Conservation (phyloP, 2,797 vertebrate genomes). For the Acridotheres tristis region DNA sequence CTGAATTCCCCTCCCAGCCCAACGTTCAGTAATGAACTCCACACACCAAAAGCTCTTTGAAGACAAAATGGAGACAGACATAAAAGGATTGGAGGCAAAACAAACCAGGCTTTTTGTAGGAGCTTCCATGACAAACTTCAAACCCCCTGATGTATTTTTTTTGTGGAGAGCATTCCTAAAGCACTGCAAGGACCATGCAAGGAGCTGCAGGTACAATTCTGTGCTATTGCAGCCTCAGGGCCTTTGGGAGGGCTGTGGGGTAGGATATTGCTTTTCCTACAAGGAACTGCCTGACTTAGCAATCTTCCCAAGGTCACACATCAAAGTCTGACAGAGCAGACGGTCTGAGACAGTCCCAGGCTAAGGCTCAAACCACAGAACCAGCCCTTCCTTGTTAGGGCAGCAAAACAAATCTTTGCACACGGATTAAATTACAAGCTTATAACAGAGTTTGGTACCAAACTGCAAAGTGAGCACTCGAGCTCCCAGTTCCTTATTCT, state of each 20-base stretch:
- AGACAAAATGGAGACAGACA: background rate
- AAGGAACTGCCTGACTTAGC: background rate
- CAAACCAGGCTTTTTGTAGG: background rate
- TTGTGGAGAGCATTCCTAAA: background rate
- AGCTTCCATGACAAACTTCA: background rate
- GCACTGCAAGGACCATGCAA: background rate
- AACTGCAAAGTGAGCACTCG: background rate
- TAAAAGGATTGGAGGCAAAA: background rate
- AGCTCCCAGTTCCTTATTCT: constrained; percentile 5
- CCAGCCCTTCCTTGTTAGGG: constrained; percentile 22
- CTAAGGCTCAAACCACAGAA: constrained; percentile 3
- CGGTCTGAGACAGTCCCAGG: constrained; percentile 14
- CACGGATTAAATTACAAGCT: constrained; percentile 4
- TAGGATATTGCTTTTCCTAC: background rate
- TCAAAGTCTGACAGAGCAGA: constrained; percentile 13
- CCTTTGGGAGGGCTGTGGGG: background rate
- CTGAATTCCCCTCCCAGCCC: background rate
- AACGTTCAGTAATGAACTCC: background rate
- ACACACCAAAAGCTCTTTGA: background rate
- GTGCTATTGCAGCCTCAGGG: background rate
- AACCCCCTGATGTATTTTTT: background rate
- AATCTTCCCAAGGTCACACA: constrained; percentile 48
- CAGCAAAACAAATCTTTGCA: background rate
- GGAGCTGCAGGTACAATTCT: background rate
- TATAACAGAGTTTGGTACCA: background rate